These are phyloP conservation scores for Nephila pilipes DNA, from an alignment of 1,140 invertebrate species.

Conservation along the genomic window DNA sequence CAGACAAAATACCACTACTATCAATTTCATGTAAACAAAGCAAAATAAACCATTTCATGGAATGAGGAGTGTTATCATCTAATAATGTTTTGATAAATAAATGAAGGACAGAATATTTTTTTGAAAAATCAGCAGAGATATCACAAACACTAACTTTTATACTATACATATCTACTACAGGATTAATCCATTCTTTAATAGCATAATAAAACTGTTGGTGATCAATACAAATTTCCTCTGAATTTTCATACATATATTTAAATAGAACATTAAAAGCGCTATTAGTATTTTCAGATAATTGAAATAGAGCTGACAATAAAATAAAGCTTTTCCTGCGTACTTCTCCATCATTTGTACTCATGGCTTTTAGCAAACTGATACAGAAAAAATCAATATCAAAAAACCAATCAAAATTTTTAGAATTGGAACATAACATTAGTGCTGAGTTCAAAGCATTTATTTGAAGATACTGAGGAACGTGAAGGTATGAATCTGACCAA, in stretches of 20 bases:
- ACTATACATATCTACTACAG: slow-evolving; percentile 23
- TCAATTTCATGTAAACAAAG: slow-evolving; percentile 5
- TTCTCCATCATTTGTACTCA: neutral
- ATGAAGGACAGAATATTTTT: neutral
- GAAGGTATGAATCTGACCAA: neutral
- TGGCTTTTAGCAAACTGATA: neutral
- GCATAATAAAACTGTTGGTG: slow-evolving; percentile 6
- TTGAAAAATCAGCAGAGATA: neutral
- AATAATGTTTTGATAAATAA: slow-evolving; percentile 30
- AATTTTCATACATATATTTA: slow-evolving; percentile 1
- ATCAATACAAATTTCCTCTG: slow-evolving; percentile 65
- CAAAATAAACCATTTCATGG: slow-evolving; percentile 35
- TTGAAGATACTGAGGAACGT: neutral
- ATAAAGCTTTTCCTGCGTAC: neutral
- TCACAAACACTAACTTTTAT: neutral
- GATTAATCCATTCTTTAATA: slow-evolving; percentile 26
- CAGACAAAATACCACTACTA: slow-evolving; percentile 28
- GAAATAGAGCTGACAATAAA: slow-evolving; percentile 22
- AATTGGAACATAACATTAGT: neutral
- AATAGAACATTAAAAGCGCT: neutral
- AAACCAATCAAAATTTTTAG: slow-evolving; percentile 21
- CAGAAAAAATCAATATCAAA: slow-evolving; percentile 41
- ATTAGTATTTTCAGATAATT: neutral
- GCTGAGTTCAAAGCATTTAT: neutral
- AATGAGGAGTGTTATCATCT: slow-evolving; percentile 1